These are phyloP conservation scores for Rallus limicola DNA, from an alignment of 2,113 vertebrate genomes.

Conservation along the genomic window DNA sequence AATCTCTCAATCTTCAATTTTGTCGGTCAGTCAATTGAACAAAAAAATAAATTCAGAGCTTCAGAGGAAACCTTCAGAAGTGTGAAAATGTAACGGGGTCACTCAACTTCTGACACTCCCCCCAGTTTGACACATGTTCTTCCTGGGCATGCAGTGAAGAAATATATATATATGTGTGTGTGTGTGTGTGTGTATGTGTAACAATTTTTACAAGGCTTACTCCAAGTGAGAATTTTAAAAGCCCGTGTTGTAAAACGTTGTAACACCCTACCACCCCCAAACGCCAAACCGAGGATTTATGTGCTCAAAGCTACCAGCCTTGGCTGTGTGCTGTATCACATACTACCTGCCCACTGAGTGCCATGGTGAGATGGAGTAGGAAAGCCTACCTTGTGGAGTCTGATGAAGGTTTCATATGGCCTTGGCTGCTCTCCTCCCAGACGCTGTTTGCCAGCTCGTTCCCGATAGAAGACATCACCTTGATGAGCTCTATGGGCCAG, in stretches of 20 bases:
- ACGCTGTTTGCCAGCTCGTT: constrained; percentile 94
- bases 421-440: constrained; percentile 92
- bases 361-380: rapidly evolving
- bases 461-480: constrained; percentile 93
- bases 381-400: constrained; percentile 88
- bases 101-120: neutral
- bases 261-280: neutral
- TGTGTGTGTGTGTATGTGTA: rapidly evolving
- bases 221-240: neutral
- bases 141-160: neutral
- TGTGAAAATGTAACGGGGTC: neutral
- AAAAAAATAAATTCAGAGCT: neutral
- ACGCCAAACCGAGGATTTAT: neutral
- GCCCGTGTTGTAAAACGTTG: neutral
- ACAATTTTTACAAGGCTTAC: neutral
- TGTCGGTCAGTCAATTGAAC: neutral
- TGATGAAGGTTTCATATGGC: constrained; percentile 85
- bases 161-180: rapidly evolving
- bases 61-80: neutral
- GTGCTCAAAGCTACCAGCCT: neutral
- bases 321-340: rapidly evolving
- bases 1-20: neutral
- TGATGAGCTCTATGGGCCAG: constrained; percentile 95
- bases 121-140: rapidly evolving
- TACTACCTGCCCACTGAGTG: rapidly evolving